These are phyloP conservation scores for Neoascia interrupta DNA, from an alignment of 2,888 invertebrate genomes.

Conservation along the genomic window DNA sequence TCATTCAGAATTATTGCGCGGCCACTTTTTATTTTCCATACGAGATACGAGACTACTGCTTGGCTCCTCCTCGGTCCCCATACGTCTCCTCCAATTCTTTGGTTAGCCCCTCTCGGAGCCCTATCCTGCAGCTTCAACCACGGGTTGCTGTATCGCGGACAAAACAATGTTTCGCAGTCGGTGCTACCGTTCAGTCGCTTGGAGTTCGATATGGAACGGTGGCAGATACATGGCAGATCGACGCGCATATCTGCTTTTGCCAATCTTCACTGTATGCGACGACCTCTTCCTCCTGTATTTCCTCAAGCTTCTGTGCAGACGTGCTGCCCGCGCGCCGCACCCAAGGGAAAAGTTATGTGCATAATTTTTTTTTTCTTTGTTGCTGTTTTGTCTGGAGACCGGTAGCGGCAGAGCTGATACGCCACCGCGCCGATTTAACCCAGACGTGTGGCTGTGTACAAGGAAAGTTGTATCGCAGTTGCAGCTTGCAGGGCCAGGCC, in stretches of 20 bases:
- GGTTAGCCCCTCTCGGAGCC: no score
- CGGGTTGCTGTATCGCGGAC: no score
- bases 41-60: no score
- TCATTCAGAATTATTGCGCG: slow-evolving; percentile 59
- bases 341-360: slow-evolving; percentile 22
- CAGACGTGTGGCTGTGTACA: slow-evolving; percentile 2
- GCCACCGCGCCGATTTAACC: not conserved
- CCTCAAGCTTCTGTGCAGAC: slow-evolving; percentile 5
- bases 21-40: slow-evolving; percentile 29
- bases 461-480: slow-evolving; percentile 23
- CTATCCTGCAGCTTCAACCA: no score
- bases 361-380: slow-evolving; percentile 34
- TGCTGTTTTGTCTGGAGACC: slow-evolving; percentile 49
- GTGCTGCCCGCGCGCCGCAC: not conserved
- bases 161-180: slow-evolving; percentile 51
- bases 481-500: slow-evolving; percentile 8
- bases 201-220: slow-evolving; percentile 30
- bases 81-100: no score
- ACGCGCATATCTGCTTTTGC: slow-evolving; percentile 27
- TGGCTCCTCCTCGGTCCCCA: no score
- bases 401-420: not conserved
- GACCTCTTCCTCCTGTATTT: slow-evolving; percentile 27
- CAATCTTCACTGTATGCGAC: slow-evolving; percentile 27
- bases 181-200: slow-evolving; percentile 53
- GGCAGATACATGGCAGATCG: slow-evolving; percentile 18